These are phyloP conservation scores for Catocala sponsa DNA, from an alignment of 2,888 invertebrate species.

Conservation along the genomic window DNA sequence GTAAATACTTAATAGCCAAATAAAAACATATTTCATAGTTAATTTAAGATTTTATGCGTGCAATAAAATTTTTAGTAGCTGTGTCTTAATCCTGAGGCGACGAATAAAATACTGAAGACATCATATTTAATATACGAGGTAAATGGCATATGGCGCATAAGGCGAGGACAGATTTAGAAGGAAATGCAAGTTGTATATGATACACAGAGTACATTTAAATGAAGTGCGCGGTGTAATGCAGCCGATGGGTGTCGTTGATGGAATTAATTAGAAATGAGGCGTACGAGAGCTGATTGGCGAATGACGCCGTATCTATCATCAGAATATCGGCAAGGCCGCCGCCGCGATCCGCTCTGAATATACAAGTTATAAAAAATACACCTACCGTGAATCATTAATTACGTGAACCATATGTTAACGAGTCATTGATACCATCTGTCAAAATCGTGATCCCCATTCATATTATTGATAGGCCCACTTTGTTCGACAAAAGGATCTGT, in stretches of 20 bases:
- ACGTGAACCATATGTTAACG: constrained; percentile 50
- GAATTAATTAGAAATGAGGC: constrained; percentile 66
- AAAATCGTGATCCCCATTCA: constrained; percentile 52
- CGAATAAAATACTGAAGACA: constrained; percentile 26
- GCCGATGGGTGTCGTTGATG: constrained; percentile 58
- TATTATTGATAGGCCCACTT: constrained; percentile 38
- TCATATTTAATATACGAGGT: constrained; percentile 33
- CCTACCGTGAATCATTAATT: constrained; percentile 54
- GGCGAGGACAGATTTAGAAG: constrained; percentile 31
- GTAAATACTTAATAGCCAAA: constrained; percentile 36
- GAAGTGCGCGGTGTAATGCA: constrained; percentile 52
- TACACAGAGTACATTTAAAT: constrained; percentile 38
- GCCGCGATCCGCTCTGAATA: constrained; percentile 65
- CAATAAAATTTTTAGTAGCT: constrained; percentile 38
- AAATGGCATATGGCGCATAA: constrained; percentile 12
- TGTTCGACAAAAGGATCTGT: constrained; percentile 32
- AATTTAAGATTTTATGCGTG: constrained; percentile 31
- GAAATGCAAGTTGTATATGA: constrained; percentile 29
- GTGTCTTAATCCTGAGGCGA: constrained; percentile 30
- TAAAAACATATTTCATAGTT: constrained; percentile 11
- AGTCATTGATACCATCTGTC: constrained; percentile 49
- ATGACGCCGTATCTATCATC: constrained; percentile 56
- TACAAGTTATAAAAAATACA: constrained; percentile 55
- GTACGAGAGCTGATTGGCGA: constrained; percentile 58
- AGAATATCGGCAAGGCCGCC: constrained; percentile 60